A percentile compares a stretch with the other conserved stretches of the same genome.
These are phyloP conservation scores for Rhinolophus sinicus DNA, from an alignment of 2,113 vertebrate genomes.

Conservation along the genomic window DNA sequence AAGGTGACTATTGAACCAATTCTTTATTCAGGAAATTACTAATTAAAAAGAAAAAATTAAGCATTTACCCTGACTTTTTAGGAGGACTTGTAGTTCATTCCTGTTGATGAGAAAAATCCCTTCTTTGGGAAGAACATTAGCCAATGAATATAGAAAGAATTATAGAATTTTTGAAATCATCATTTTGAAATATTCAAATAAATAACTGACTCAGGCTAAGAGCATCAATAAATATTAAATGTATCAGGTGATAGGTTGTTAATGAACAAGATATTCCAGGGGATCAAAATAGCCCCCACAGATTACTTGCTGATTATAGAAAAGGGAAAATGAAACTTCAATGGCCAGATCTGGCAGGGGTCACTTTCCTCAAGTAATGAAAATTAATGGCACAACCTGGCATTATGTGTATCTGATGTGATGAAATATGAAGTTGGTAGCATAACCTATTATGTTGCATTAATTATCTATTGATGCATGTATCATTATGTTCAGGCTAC, in stretches of 20 bases:
- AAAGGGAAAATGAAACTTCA: background rate
- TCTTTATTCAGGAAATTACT: constrained; percentile 50
- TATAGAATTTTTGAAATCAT: background rate
- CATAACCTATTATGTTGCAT: background rate
- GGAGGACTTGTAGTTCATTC: background rate
- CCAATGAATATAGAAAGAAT: constrained; percentile 1
- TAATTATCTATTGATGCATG: background rate
- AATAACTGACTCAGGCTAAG: constrained; percentile 5
- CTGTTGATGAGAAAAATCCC: background rate
- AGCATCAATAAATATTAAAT: background rate
- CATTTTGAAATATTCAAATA: background rate
- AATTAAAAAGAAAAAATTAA: constrained; percentile 39
- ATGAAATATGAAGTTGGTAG: background rate
- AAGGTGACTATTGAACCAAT: constrained; percentile 12
- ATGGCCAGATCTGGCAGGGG: background rate
- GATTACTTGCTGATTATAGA: background rate
- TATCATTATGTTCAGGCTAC: background rate
- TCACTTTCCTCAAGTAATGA: constrained; percentile 22
- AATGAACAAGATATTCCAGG: background rate
- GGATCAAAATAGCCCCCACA: background rate
- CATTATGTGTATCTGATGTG: background rate
- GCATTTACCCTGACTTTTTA: background rate
- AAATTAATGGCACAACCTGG: background rate
- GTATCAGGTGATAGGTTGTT: background rate
- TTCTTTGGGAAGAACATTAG: constrained; percentile 30